Evolutionary conservation across 2,113 vertebrate genomes (phyloP).

Genomic region (Bos javanicus): DNA sequence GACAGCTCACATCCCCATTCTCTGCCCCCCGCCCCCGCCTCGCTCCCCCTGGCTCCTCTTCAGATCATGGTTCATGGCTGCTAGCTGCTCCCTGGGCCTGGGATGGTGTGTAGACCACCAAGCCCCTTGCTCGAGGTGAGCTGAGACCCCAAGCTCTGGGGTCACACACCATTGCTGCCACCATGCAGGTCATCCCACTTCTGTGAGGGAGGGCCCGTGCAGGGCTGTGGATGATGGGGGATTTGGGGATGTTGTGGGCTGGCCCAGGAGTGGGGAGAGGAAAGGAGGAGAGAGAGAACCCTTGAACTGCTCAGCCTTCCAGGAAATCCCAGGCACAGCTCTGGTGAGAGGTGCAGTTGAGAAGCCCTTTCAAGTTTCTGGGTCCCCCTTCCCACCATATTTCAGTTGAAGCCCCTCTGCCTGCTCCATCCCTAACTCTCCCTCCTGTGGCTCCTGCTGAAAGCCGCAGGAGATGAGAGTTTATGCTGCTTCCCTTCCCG

Average conservation of each 20-base stretch:
- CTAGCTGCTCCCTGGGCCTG: not conserved
- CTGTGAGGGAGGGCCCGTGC: not conserved
- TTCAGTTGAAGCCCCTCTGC: not conserved
- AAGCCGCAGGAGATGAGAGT: not conserved
- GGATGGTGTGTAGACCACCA: not conserved
- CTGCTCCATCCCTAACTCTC: not conserved
- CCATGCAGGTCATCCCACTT: not conserved
- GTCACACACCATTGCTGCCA: too few relatives aligned
- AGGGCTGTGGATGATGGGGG: not conserved
- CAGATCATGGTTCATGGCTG: accelerated
- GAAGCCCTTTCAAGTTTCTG: not conserved
- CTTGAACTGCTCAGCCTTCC: not conserved
- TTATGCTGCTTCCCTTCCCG: not conserved
- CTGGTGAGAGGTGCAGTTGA: not conserved
- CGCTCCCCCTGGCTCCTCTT: not conserved
- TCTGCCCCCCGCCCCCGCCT: not conserved
- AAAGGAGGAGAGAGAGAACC: not conserved
- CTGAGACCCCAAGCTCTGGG: not conserved
- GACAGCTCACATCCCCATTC: not conserved
- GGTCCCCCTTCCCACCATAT: not conserved
- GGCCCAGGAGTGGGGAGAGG: not conserved
- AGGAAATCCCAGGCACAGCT: not conserved
- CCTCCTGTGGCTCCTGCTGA: not conserved
- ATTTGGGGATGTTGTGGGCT: not conserved
- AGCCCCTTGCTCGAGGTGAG: not conserved